Conservation (phyloP, 2,888 invertebrate species). For the Xestobium rufovillosum region DNA sequence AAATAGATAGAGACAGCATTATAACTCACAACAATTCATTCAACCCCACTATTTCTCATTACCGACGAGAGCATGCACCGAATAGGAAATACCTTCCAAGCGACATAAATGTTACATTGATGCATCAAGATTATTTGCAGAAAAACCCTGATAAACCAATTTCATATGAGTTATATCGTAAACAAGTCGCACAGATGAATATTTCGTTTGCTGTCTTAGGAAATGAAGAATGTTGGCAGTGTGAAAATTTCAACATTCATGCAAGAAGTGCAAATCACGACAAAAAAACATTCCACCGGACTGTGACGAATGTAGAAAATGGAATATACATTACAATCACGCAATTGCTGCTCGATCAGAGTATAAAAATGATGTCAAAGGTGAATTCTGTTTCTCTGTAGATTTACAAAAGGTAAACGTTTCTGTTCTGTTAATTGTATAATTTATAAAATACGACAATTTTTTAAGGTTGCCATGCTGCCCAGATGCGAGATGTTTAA, state of each 20-base stretch:
- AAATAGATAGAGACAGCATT: too few relatives aligned
- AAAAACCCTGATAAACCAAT: slow-evolving; percentile 17
- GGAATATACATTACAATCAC: slow-evolving; percentile 16
- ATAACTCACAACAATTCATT: too few relatives aligned
- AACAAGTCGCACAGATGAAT: slow-evolving; percentile 18
- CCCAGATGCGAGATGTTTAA: slow-evolving; percentile 20
- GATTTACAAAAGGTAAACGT: slow-evolving; percentile 18
- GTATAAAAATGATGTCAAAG: slow-evolving; percentile 12
- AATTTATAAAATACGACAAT: too few relatives aligned
- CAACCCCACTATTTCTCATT: too few relatives aligned
- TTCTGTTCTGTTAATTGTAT: too few relatives aligned
- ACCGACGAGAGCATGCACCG: slow-evolving; percentile 26
- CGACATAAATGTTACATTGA: slow-evolving; percentile 21
- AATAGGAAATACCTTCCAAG: slow-evolving; percentile 22
- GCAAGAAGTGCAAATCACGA: slow-evolving; percentile 11
- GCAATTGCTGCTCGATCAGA: slow-evolving; percentile 9
- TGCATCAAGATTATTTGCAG: slow-evolving; percentile 22
- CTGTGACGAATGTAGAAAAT: slow-evolving; percentile 15
- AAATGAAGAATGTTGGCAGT: too few relatives aligned
- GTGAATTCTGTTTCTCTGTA: slow-evolving; percentile 14
- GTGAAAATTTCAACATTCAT: slow-evolving; percentile 18
- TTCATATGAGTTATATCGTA: slow-evolving; percentile 23
- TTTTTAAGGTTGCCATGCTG: too few relatives aligned
- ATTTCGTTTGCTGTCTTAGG: slow-evolving; percentile 23
- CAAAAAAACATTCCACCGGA: slow-evolving; percentile 14